phyloP scores from a whole-genome alignment of 2,113 vertebrate species.

The Sylvietta virens region DNA sequence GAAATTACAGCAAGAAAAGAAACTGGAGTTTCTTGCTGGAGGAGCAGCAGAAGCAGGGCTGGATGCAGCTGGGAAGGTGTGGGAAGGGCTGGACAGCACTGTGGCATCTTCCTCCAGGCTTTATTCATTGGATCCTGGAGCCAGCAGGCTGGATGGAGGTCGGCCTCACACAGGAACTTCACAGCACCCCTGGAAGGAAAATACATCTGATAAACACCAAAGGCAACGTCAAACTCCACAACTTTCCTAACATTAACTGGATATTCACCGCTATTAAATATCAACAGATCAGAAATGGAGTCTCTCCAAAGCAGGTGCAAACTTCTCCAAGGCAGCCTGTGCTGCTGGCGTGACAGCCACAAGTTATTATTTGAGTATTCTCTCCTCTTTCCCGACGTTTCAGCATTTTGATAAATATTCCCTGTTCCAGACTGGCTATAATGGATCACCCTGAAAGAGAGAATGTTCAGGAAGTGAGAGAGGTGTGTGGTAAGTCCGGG shows the following conservation, averaged over 20 bases:
- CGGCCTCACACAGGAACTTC: neutral
- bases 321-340: neutral
- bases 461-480: neutral
- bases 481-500: neutral
- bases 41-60: neutral
- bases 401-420: neutral
- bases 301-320: neutral
- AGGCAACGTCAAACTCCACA: neutral
- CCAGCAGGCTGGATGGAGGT: neutral
- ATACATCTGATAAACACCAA: neutral
- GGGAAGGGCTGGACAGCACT: neutral
- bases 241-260: neutral
- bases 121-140: neutral
- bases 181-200: neutral
- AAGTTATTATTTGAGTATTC: accelerated
- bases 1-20: neutral
- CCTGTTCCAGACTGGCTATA: neutral
- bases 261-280: neutral
- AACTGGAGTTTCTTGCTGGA: neutral
- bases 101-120: neutral
- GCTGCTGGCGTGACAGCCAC: accelerated
- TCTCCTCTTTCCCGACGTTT: neutral
- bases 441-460: neutral
- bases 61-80: neutral
- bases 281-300: neutral